Conservation (phyloP, 2,888 invertebrate species). For the Harpalus rufipes region DNA sequence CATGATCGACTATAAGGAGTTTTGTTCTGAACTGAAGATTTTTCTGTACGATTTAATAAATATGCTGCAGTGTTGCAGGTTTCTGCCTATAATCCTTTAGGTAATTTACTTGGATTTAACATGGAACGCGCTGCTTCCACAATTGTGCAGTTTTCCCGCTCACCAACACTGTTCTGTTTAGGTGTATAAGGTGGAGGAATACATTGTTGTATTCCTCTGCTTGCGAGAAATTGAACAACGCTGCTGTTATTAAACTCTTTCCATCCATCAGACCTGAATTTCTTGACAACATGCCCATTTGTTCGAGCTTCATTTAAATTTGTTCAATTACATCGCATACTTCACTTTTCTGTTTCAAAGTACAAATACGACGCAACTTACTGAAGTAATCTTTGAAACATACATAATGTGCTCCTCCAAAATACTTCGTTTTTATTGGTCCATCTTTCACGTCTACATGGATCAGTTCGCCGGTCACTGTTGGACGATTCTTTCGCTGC, state of each 20-base stretch:
- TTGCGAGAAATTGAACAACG: conserved; percentile 47
- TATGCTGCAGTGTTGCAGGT: too few species aligned
- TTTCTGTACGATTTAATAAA: too few species aligned
- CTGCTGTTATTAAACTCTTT: conserved; percentile 56
- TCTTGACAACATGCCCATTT: conserved; percentile 32
- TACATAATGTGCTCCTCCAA: conserved; percentile 67
- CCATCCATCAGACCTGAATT: too few species aligned
- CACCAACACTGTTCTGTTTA: too few species aligned
- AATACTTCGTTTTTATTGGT: conserved; percentile 67
- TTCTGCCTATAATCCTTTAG: too few species aligned
- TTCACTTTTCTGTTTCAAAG: conserved; percentile 62
- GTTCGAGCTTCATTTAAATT: conserved; percentile 68
- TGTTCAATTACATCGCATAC: background rate
- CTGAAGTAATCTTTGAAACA: conserved; percentile 69
- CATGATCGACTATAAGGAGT: too few species aligned
- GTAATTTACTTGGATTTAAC: too few species aligned
- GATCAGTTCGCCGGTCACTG: conserved; percentile 67
- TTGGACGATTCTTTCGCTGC: background rate
- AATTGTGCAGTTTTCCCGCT: too few species aligned
- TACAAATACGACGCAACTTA: conserved; percentile 66
- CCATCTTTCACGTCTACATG: conserved; percentile 69
- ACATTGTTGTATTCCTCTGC: conserved; percentile 61
- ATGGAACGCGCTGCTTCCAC: too few species aligned
- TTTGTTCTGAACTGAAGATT: too few species aligned
- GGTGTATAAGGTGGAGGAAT: too few species aligned